Conservation (phyloP, 2,797 vertebrate species). For the Dryobates pubescens region DNA sequence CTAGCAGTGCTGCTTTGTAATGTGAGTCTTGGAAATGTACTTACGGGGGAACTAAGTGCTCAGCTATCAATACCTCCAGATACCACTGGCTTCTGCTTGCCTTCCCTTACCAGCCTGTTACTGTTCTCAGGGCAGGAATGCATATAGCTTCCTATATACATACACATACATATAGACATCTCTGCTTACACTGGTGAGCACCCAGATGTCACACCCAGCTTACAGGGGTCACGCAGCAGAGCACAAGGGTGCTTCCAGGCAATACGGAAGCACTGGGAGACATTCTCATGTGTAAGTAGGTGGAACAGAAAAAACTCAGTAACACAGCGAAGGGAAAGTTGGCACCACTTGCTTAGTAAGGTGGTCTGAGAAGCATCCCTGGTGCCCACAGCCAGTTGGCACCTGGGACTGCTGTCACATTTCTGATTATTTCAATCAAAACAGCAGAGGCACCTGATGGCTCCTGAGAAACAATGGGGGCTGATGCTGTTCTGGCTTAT, state of each 20-base stretch:
- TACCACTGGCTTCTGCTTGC: not conserved
- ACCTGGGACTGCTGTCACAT: not conserved
- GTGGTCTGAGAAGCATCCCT: not conserved
- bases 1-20: not conserved
- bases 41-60: not conserved
- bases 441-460: not conserved
- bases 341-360: not conserved
- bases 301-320: not conserved
- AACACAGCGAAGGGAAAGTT: not conserved
- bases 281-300: not conserved
- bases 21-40: not conserved
- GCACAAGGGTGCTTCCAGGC: not conserved
- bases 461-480: not conserved
- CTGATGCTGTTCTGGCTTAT: not conserved
- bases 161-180: rapidly evolving
- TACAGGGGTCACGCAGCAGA: not conserved
- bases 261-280: not conserved
- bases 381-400: not conserved
- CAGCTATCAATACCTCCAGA: not conserved
- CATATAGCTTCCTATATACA: not conserved
- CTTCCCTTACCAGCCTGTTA: not conserved
- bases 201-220: rapidly evolving
- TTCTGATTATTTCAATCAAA: not conserved
- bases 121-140: not conserved
- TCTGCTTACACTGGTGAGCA: not conserved